Conservation (phyloP, 2,797 vertebrate species). For the Tarsius wallacei region DNA sequence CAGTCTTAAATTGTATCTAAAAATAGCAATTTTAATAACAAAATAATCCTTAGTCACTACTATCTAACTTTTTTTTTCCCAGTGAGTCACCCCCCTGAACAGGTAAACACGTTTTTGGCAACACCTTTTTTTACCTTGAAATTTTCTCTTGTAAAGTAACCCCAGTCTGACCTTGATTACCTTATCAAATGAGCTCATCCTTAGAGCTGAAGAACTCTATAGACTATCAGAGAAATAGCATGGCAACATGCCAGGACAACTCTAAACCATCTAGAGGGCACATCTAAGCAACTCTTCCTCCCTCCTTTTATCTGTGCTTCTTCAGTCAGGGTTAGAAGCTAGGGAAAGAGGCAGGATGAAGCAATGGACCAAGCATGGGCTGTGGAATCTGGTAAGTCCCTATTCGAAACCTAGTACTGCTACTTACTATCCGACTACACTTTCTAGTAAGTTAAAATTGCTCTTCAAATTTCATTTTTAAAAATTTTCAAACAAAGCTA, state of each 20-base stretch:
- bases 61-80: constrained; percentile 10
- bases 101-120: constrained; percentile 71
- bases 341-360: neutral
- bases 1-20: constrained; percentile 31
- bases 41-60: neutral
- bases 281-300: neutral
- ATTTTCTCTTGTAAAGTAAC: constrained; percentile 64
- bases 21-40: neutral
- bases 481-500: neutral
- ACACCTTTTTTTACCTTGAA: constrained; percentile 70
- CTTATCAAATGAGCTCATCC: constrained; percentile 83
- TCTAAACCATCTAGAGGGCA: constrained; percentile 34
- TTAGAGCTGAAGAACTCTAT: constrained; percentile 12
- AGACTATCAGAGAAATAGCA: constrained; percentile 23
- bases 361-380: neutral
- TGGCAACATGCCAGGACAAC: constrained; percentile 13
- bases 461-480: neutral
- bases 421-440: neutral
- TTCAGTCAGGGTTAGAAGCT: neutral
- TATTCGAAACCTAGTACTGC: neutral
- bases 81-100: constrained; percentile 28
- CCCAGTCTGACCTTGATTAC: constrained; percentile 71
- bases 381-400: neutral
- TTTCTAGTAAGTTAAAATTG: neutral
- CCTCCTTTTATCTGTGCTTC: neutral